Evolutionary conservation across 1,140 invertebrate species (phyloP).

Genomic region (Heliconius nattereri): DNA sequence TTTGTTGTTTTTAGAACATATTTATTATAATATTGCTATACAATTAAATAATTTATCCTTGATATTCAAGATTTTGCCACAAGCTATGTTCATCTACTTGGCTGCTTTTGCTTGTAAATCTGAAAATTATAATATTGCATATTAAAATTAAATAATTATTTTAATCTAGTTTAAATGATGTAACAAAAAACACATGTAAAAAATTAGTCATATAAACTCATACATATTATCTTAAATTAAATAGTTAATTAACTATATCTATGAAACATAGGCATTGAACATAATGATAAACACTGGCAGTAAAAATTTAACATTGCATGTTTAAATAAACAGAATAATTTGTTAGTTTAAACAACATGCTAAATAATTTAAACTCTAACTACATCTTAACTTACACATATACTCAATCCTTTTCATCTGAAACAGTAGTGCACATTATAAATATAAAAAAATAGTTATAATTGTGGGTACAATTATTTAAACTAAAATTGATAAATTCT

Average conservation of each 20-base stretch:
- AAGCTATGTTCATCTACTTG: constrained; percentile 53
- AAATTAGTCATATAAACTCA: constrained; percentile 2
- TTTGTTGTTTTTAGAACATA: constrained; percentile 20
- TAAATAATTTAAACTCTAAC: constrained; percentile 17
- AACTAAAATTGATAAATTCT: no score
- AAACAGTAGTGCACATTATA: constrained; percentile 41
- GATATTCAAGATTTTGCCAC: constrained; percentile 44
- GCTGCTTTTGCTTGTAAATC: constrained; percentile 73
- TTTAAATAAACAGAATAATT: background rate
- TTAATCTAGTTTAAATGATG: background rate
- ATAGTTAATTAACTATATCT: background rate
- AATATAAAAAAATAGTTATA: background rate
- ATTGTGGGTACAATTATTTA: background rate
- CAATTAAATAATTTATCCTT: constrained; percentile 52
- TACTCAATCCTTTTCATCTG: constrained; percentile 71
- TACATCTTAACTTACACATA: constrained; percentile 57
- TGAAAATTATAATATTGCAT: constrained; percentile 56
- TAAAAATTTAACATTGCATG: background rate
- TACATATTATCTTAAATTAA: background rate
- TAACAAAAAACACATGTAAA: background rate
- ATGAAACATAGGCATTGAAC: background rate
- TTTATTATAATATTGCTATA: constrained; percentile 52
- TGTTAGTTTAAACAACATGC: constrained; percentile 39
- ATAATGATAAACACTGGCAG: background rate
- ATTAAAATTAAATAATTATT: constrained; percentile 1